A percentile compares a stretch with the other conserved stretches of the same genome.
Conservation (phyloP, 2,888 invertebrate genomes). For the Crossocerus cetratus region DNA sequence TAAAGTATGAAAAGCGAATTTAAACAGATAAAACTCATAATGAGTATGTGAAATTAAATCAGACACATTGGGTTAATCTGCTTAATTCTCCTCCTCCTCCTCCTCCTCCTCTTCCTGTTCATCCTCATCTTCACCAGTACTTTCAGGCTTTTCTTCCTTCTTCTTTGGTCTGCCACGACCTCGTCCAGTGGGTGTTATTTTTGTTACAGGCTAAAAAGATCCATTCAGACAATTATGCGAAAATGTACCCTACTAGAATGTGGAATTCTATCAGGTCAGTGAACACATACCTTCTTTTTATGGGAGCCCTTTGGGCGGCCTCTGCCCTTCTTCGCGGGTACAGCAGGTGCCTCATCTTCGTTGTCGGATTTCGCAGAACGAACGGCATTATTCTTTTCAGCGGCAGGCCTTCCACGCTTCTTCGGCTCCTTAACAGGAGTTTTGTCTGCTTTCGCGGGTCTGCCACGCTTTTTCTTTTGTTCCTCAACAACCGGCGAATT, state of each 20-base stretch:
- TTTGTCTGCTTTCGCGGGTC: slow-evolving; percentile 72
- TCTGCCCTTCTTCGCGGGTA: slow-evolving; percentile 73
- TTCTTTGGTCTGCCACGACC: slow-evolving; percentile 75
- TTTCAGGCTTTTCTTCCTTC: slow-evolving; percentile 75
- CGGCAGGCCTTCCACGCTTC: slow-evolving; percentile 71
- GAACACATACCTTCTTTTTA: slow-evolving; percentile 71
- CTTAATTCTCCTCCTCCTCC: slow-evolving; percentile 71
- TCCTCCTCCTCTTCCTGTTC: slow-evolving; percentile 75
- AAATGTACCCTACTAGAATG: too few relatives aligned
- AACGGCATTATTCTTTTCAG: slow-evolving; percentile 70
- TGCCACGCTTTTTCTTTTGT: slow-evolving; percentile 76
- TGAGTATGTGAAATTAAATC: slow-evolving; percentile 42
- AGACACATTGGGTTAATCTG: slow-evolving; percentile 40
- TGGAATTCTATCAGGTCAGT: not conserved
- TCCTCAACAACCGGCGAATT: slow-evolving; percentile 75
- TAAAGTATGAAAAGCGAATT: slow-evolving; percentile 46
- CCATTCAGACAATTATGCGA: not conserved
- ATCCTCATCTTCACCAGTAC: slow-evolving; percentile 74
- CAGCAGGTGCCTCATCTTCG: slow-evolving; percentile 72
- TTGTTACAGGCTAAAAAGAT: slow-evolving; percentile 57
- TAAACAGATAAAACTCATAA: slow-evolving; percentile 32
- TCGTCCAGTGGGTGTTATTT: slow-evolving; percentile 65
- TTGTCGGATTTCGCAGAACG: slow-evolving; percentile 72
- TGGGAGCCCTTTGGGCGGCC: slow-evolving; percentile 74
- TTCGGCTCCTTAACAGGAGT: slow-evolving; percentile 72